phyloP scores from a whole-genome alignment of 2,888 invertebrate species.

The Iphiclides podalirius region DNA sequence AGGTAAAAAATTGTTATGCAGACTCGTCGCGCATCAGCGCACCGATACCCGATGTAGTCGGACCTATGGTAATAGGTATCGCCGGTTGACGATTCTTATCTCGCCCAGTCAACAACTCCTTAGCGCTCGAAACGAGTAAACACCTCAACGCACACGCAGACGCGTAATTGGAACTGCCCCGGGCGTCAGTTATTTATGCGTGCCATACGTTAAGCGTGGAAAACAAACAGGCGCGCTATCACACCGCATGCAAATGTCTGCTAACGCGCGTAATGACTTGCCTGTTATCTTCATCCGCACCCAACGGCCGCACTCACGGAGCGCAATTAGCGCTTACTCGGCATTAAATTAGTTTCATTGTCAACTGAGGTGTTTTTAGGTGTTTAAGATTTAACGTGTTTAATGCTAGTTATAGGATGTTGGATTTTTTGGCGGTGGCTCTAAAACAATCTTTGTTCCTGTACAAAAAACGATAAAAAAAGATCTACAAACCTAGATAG shows the following conservation, averaged over 20 bases:
- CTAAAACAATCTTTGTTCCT: too few species aligned
- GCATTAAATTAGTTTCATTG: too few species aligned
- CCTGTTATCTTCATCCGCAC: conserved; percentile 17
- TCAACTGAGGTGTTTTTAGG: too few species aligned
- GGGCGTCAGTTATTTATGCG: conserved; percentile 61
- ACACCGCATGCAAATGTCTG: conserved; percentile 37
- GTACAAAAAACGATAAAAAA: too few species aligned
- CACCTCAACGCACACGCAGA: conserved; percentile 13
- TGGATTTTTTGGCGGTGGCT: too few species aligned
- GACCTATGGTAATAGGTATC: neutral
- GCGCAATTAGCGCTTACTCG: too few species aligned
- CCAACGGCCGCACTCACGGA: too few species aligned
- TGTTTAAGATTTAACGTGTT: too few species aligned
- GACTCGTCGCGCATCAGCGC: conserved; percentile 1
- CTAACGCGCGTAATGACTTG: conserved; percentile 31
- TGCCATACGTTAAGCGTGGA: conserved; percentile 53
- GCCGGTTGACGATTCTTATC: conserved; percentile 1
- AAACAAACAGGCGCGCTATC: conserved; percentile 55
- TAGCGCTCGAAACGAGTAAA: conserved; percentile 22
- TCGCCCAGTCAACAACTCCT: conserved; percentile 3
- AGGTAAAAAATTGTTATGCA: conserved; percentile 5
- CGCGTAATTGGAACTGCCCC: conserved; percentile 61
- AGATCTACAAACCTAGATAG: too few species aligned
- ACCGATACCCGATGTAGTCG: neutral
- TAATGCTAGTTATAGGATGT: too few species aligned